Base-by-base conservation (phyloP, 2,888 invertebrate species). In the Eugnorisma glareosa region DNA sequence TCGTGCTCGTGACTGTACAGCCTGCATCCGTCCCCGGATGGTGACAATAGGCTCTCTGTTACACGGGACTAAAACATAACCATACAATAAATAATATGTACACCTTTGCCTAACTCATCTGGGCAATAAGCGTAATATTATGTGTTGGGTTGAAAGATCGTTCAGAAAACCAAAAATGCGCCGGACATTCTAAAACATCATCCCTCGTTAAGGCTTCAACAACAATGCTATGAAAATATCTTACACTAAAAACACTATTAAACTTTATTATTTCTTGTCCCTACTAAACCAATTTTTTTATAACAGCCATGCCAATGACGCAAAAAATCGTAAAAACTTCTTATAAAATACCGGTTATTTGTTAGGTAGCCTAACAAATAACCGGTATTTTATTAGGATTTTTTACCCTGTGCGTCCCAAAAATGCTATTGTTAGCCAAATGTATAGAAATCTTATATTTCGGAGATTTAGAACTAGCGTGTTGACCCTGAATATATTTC, bases 401-500 rank as follows among this genome's bases (percentile, higher is more conserved):
- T 81, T 78, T 71, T 67, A 73, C 24, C 31, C 51, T 21, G 37
- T 21, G 5, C 13, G 70, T 18, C 63, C 64, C 54, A 67, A 69
- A 77, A 74, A 82, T 68, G 24, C 45, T 35, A 59, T 87, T 84
- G 83, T 85, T 81, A 64, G 54, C 35, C 1, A 59, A 67, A 72
- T 59, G n/a, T 82, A 79, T 80, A 72, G 64, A 79, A 81, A 48
- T 71, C 37, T 76, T 80, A 66, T 81, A 75, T 71, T 77, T 48
- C 45, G 63, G 66, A 79, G 81, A 82, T 83, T 86, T 83, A 75
- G 28, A 67, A 75, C 68, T 64, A 77, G 18, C 11, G 74, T n/a
- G 24, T 66, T 80, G 84, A 84, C 86, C 84, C 67, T 80, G 79
- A 83, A 77, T 80, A 77, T 79, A 83, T 88, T 74, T 85, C 67